phyloP scores from a whole-genome alignment of 2,888 invertebrate species.

The Scaptomyza caliginosa region DNA sequence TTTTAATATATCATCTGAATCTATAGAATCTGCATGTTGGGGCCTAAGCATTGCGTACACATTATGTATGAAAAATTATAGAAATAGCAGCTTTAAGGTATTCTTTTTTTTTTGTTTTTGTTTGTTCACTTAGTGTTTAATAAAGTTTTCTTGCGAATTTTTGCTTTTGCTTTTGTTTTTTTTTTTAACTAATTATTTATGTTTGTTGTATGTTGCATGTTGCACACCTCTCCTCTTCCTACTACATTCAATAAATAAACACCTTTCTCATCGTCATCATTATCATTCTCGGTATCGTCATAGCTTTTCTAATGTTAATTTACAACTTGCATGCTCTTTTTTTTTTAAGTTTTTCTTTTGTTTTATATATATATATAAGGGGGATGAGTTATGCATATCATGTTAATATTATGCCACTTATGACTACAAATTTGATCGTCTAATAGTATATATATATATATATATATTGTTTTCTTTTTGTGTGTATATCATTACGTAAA shows the following conservation, averaged over 20 bases:
- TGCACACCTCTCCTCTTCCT: conserved; percentile 11
- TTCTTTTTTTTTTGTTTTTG: neutral
- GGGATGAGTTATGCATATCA: conserved; percentile 25
- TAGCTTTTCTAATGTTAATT: conserved; percentile 57
- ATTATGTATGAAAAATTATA: conserved; percentile 51
- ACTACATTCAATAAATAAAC: conserved; percentile 59
- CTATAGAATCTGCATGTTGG: conserved; percentile 29
- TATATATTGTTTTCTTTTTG: neutral
- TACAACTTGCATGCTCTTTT: conserved; percentile 57
- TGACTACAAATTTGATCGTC: conserved; percentile 72
- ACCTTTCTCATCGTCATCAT: conserved; percentile 25
- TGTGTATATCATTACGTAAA: conserved; percentile 51
- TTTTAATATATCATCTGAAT: conserved; percentile 62
- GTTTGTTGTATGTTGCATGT: conserved; percentile 14
- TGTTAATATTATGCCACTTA: conserved; percentile 56
- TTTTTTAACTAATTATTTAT: conserved; percentile 26
- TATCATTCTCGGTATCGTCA: conserved; percentile 37
- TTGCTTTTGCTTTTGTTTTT: conserved; percentile 9
- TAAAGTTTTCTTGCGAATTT: conserved; percentile 50
- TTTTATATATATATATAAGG: too few species aligned
- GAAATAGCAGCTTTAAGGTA: conserved; percentile 47
- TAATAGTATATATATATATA: conserved; percentile 17
- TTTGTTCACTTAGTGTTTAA: conserved; percentile 56
- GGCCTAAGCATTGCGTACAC: conserved; percentile 55
- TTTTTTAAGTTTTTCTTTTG: too few species aligned